Base-by-base conservation (phyloP, 2,113 vertebrate genomes). In the Rhinichthys klamathensis region DNA sequence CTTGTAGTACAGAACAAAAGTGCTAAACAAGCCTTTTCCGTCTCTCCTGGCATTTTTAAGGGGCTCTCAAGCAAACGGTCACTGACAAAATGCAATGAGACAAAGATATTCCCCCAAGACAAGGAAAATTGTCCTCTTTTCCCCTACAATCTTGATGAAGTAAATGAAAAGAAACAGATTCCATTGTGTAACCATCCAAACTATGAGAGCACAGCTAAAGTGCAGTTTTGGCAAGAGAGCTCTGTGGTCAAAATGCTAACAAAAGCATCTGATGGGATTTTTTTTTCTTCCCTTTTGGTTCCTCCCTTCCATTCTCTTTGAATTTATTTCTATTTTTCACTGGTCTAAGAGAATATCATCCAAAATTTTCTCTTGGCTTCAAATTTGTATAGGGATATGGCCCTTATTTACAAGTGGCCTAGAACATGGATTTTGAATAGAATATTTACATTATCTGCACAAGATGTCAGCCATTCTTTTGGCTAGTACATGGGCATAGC, bases 131-230 rank as follows among this genome's bases (percentile, higher is more conserved):
- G 60, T 84, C 85, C 78, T 56, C 74, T 77, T 60, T 78, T 85
- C 44, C 23, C 44, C 72, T 74, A 80, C 74, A 82, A 76, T 84
- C 78, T 27, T 46, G 63, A 82, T 87, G 49, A 85, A 77, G 90
- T 89, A 90, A 88, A 89, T 93, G 91, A 94, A 88, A 91, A 93
- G 92, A 92, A 94, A 90, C 92, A 93, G 93, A 94, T 89, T 91
- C 87, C 72, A 4, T 84, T n/a, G 84, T 3, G 27, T 25, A 76
- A 87, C 84, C 32, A 91, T 92, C 92, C 91, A 90, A 92, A 92
- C 88, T 90, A 90, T 92, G 88, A 92, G 88, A 91, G 90, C 87
- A 27, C 89, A 81, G 89, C 91, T 86, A 93, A 94, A 93, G 91
- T 92, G 92, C 92, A 92, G 86, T 91, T 91, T 90, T 94, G 93